Conservation (phyloP, 2,888 invertebrate genomes). For the Petrolisthes cinctipes region DNA sequence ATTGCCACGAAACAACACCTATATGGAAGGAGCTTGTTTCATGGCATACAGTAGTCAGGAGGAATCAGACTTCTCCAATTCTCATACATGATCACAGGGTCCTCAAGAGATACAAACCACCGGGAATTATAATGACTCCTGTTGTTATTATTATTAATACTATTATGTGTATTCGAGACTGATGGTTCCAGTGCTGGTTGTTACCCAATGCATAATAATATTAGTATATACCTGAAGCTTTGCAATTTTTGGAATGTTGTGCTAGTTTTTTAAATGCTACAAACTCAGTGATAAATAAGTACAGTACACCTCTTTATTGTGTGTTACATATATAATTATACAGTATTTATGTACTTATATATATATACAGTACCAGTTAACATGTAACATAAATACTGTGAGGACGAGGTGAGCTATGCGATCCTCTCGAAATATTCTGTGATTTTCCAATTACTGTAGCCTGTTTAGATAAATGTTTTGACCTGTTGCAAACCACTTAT, state of each 20-base stretch:
- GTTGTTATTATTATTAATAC: background rate
- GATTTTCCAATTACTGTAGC: conserved; percentile 32
- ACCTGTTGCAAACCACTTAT: conserved; percentile 10
- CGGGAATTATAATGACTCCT: no score
- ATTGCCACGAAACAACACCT: no score
- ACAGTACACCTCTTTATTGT: conserved; percentile 31
- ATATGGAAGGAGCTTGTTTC: no score
- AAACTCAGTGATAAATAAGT: conserved; percentile 48
- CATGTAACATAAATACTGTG: background rate
- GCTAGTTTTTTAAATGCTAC: conserved; percentile 37
- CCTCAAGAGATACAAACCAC: no score
- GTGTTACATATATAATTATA: conserved; percentile 17
- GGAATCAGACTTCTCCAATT: no score
- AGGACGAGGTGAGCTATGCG: conserved; percentile 14
- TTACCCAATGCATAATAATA: conserved; percentile 39
- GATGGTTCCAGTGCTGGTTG: background rate
- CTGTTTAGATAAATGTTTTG: conserved; percentile 31
- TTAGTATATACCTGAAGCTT: conserved; percentile 15
- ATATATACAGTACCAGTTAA: background rate
- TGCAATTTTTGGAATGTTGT: conserved; percentile 47
- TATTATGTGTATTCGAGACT: background rate
- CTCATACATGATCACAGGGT: no score
- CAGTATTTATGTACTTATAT: background rate
- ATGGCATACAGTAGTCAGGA: no score
- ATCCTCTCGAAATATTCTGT: conserved; percentile 29